Evolutionary conservation across 2,797 vertebrate genomes (phyloP).

Genomic region (Sebastes matsubarae): DNA sequence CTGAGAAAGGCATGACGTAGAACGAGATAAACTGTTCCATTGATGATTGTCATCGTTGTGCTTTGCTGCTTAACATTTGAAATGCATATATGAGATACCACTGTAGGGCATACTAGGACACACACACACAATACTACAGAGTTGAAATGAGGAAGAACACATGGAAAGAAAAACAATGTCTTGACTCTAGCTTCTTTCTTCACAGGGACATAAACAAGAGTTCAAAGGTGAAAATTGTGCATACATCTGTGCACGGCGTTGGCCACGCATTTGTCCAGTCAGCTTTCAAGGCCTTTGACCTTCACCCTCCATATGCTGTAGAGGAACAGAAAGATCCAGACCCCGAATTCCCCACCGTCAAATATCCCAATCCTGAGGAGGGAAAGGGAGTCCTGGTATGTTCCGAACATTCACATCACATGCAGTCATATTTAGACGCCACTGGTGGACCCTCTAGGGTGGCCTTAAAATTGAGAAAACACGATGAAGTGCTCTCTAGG

Average conservation of each 20-base stretch:
- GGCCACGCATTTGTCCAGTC: constrained; percentile 93
- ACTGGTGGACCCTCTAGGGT: background rate
- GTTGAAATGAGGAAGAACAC: background rate
- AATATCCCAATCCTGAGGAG: constrained; percentile 98
- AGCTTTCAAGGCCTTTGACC: constrained; percentile 91
- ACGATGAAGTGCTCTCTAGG: too few species aligned
- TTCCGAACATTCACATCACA: background rate
- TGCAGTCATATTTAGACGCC: background rate
- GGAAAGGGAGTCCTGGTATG: constrained; percentile 95
- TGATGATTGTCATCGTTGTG: too few species aligned
- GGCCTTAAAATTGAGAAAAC: too few species aligned
- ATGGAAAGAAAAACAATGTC: background rate
- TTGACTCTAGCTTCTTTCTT: background rate
- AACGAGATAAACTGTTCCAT: background rate
- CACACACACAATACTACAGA: background rate
- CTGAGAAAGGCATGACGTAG: background rate
- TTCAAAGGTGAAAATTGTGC: constrained; percentile 92
- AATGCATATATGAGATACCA: background rate
- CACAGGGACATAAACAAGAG: constrained; percentile 89
- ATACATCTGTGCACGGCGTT: constrained; percentile 97
- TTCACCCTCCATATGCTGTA: constrained; percentile 89
- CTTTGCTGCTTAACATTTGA: background rate
- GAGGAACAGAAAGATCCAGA: constrained; percentile 95
- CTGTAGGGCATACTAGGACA: background rate
- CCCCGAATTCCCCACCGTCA: constrained; percentile 96